Evolutionary conservation across 2,888 invertebrate genomes (phyloP).

Genomic region (Macrophya alboannulata): DNA sequence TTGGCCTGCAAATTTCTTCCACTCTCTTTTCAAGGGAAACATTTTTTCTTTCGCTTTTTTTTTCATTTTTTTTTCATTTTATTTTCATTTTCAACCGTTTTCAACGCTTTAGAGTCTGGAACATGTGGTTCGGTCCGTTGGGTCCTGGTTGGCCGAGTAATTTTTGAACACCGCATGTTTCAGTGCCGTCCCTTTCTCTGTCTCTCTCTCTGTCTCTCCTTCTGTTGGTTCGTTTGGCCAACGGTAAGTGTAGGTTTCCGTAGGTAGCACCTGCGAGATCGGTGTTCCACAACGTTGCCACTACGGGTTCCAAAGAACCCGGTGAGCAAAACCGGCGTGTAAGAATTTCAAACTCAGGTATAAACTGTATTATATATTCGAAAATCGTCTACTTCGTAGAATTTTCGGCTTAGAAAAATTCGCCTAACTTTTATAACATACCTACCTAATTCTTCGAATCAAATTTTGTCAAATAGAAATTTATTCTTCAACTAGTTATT

Average conservation of each 20-base stretch:
- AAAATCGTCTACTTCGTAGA: neutral
- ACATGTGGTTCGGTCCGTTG: slow-evolving; percentile 53
- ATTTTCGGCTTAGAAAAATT: neutral
- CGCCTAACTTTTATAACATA: neutral
- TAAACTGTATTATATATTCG: slow-evolving; percentile 30
- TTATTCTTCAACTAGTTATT: neutral
- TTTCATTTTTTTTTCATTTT: too few relatives aligned
- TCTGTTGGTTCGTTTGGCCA: slow-evolving; percentile 50
- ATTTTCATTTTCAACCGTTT: neutral
- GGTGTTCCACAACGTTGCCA: slow-evolving; percentile 54
- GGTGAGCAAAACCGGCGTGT: slow-evolving; percentile 11
- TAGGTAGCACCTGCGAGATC: slow-evolving; percentile 55
- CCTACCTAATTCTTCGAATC: neutral
- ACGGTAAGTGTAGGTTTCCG: slow-evolving; percentile 56
- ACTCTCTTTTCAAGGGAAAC: slow-evolving; percentile 21
- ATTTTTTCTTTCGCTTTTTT: neutral
- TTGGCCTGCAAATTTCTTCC: neutral
- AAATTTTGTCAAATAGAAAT: neutral
- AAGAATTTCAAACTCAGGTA: slow-evolving; percentile 35
- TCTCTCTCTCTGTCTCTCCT: slow-evolving; percentile 28
- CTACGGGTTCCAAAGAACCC: slow-evolving; percentile 31
- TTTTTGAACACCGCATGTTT: slow-evolving; percentile 53
- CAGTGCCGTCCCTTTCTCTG: slow-evolving; percentile 6
- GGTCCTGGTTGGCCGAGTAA: slow-evolving; percentile 45
- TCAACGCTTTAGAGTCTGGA: slow-evolving; percentile 26